Conservation (phyloP, 1,140 invertebrate species). For the Chymomyza costata region DNA sequence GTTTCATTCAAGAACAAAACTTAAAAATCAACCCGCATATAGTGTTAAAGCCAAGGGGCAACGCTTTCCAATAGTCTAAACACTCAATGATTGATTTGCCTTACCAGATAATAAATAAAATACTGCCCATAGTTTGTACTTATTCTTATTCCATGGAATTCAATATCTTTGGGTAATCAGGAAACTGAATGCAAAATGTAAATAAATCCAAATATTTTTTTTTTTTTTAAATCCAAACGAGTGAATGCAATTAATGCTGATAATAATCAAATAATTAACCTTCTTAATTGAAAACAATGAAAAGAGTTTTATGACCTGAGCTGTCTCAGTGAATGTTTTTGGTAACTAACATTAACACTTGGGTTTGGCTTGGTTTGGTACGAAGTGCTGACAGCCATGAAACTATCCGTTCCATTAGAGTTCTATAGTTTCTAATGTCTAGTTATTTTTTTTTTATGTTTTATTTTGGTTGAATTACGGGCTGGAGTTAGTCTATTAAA, state of each 20-base stretch:
- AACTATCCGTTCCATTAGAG: conserved; percentile 22
- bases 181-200: conserved; percentile 12
- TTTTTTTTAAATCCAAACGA: conserved; percentile 10
- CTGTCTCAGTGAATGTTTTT: conserved; percentile 37
- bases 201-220: no score
- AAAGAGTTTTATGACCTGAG: conserved; percentile 49
- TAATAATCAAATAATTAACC: conserved; percentile 74
- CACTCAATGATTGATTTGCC: no score
- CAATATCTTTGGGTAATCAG: no score
- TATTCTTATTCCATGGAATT: no score
- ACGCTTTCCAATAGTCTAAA: no score
- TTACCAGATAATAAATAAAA: no score
- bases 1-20: no score
- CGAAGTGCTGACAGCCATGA: conserved; percentile 17
- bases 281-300: conserved; percentile 73
- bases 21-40: no score
- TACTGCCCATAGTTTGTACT: no score
- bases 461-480: no score
- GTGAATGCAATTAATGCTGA: conserved; percentile 61
- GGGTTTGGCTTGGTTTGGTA: not conserved
- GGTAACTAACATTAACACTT: conserved; percentile 72
- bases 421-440: conserved; percentile 21
- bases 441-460: not conserved
- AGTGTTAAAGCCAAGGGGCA: no score
- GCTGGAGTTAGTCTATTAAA: conserved; percentile 48